These are phyloP conservation scores for Apomyelois bistriatella DNA, from an alignment of 2,888 invertebrate genomes.

Conservation along the genomic window DNA sequence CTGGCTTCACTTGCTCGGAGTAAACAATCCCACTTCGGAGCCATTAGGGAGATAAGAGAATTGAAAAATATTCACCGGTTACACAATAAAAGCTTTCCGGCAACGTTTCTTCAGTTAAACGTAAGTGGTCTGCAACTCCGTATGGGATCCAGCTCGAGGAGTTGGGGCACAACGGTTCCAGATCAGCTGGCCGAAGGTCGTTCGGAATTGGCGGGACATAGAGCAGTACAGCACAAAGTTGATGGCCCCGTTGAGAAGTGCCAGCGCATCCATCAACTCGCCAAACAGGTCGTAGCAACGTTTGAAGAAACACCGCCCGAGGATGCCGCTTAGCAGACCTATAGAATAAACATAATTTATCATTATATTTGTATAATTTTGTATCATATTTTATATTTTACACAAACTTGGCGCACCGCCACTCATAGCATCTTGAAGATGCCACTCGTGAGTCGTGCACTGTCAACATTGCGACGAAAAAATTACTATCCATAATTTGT, in stretches of 20 bases:
- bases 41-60: too few species aligned
- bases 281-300: constrained; percentile 90
- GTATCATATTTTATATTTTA: too few species aligned
- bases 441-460: too few species aligned
- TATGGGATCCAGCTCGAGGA: constrained; percentile 74
- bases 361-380: too few species aligned
- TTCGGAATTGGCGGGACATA: constrained; percentile 96
- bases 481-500: too few species aligned
- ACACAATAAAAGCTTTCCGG: neutral
- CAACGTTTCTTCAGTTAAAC: constrained; percentile 55
- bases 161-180: constrained; percentile 77
- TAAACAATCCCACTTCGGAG: too few species aligned
- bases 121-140: constrained; percentile 83
- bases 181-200: constrained; percentile 87
- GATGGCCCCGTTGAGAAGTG: constrained; percentile 93
- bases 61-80: neutral
- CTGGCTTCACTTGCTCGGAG: too few species aligned
- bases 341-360: constrained; percentile 16
- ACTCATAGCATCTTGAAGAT: too few species aligned
- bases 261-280: constrained; percentile 93
- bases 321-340: constrained; percentile 83
- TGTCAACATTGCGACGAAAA: too few species aligned
- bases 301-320: constrained; percentile 86
- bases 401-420: too few species aligned
- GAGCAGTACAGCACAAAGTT: constrained; percentile 97